Percentiles rank a stretch among this genome's conserved stretches.
Conservation (phyloP, 2,113 vertebrate genomes). For the Coracopsis vasa region DNA sequence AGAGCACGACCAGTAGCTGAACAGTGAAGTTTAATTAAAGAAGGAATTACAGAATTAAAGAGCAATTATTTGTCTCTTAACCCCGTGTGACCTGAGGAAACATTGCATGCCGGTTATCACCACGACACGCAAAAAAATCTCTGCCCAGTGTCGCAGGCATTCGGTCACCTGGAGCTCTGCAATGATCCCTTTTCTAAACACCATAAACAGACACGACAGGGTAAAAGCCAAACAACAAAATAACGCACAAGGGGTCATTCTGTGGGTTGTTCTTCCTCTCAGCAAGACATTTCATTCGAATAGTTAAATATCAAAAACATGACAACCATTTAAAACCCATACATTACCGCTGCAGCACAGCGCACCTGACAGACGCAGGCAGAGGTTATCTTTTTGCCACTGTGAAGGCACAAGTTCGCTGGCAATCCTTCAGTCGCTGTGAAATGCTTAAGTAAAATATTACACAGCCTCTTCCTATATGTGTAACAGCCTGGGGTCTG, state of each 20-base stretch:
- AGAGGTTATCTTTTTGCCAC: accelerated
- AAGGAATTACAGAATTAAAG: slow-evolving; percentile 76
- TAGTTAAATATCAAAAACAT: slow-evolving; percentile 73
- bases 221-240: slow-evolving; percentile 47
- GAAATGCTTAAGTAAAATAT: not conserved
- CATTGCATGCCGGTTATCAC: slow-evolving; percentile 75
- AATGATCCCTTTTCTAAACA: slow-evolving; percentile 56
- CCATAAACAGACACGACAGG: not conserved
- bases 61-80: slow-evolving; percentile 75
- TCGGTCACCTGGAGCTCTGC: slow-evolving; percentile 76
- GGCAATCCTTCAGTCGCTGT: not conserved
- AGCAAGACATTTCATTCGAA: slow-evolving; percentile 70
- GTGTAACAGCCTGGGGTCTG: not conserved
- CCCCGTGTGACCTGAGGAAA: slow-evolving; percentile 78
- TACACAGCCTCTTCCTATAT: not conserved
- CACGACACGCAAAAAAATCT: slow-evolving; percentile 72
- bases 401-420: not conserved
- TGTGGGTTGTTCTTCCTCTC: slow-evolving; percentile 60
- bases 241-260: slow-evolving; percentile 45
- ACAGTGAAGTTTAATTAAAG: slow-evolving; percentile 71
- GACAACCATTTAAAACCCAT: slow-evolving; percentile 67
- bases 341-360: slow-evolving; percentile 3
- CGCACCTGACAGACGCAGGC: not conserved
- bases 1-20: slow-evolving; percentile 15
- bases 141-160: slow-evolving; percentile 77